Conservation (phyloP, 1,140 invertebrate species). For the Drosophila pseudoobscura region DNA sequence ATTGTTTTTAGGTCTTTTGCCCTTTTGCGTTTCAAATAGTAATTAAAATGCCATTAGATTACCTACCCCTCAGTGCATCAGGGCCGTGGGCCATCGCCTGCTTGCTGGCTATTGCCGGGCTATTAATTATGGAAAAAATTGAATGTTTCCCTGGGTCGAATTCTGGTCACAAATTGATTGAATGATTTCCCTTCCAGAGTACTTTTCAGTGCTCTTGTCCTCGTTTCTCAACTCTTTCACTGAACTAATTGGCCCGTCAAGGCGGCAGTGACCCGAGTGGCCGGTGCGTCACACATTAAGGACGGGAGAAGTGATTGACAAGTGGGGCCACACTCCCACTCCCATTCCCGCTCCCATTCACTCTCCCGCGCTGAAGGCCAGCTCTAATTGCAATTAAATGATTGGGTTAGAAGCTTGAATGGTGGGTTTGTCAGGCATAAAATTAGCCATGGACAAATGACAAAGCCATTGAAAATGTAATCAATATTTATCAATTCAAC, state of each 20-base stretch:
- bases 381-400: constrained; percentile 51
- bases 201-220: constrained; percentile 35
- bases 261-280: constrained; percentile 8
- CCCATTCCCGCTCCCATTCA: neutral
- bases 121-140: constrained; percentile 50
- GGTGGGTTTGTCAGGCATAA: no score
- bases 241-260: constrained; percentile 43
- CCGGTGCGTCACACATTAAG: constrained; percentile 37
- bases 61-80: constrained; percentile 9
- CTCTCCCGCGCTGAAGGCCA: neutral
- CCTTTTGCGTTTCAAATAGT: constrained; percentile 39
- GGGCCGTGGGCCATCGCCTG: constrained; percentile 7
- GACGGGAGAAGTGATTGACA: constrained; percentile 34
- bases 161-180: constrained; percentile 36
- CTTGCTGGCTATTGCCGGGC: neutral
- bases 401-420: constrained; percentile 4
- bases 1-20: constrained; percentile 35
- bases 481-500: no score
- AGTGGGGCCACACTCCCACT: neutral
- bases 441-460: neutral
- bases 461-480: neutral
- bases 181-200: constrained; percentile 17
- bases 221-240: constrained; percentile 6
- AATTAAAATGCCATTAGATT: constrained; percentile 76
- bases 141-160: constrained; percentile 15